Percentiles rank a stretch among this genome's conserved stretches.
Evolutionary conservation across 2,113 vertebrate species (phyloP).

Genomic region (Cairina moschata): DNA sequence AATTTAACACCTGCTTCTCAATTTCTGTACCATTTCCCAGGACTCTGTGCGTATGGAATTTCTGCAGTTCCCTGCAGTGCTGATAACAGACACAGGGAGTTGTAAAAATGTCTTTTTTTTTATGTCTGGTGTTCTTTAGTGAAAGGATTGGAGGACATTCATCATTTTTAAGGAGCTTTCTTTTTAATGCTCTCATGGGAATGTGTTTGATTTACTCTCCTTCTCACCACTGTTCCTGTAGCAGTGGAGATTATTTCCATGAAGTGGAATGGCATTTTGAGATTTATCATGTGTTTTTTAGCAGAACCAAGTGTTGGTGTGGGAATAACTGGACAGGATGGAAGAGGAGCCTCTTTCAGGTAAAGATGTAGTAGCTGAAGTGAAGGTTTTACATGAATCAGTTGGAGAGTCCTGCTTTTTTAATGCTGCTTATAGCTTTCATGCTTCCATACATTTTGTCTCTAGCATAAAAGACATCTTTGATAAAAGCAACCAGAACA

Average conservation of each 20-base stretch:
- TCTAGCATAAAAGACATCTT: background rate
- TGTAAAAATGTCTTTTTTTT: conserved; percentile 53
- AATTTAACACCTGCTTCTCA: conserved; percentile 53
- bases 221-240: background rate
- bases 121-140: conserved; percentile 56
- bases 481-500: background rate
- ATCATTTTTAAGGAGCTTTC: conserved; percentile 55
- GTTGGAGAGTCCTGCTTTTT: background rate
- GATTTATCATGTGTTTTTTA: conserved; percentile 27
- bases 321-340: background rate
- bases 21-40: conserved; percentile 33
- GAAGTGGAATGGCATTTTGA: background rate
- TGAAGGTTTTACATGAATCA: background rate
- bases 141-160: conserved; percentile 24
- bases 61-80: background rate
- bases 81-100: conserved; percentile 44
- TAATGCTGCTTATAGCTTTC: background rate
- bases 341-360: background rate
- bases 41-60: background rate
- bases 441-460: background rate
- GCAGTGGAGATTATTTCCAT: background rate
- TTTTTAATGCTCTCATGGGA: conserved; percentile 32
- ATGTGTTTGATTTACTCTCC: conserved; percentile 53
- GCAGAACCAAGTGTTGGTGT: background rate
- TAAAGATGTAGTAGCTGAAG: background rate